phyloP scores from a whole-genome alignment of 2,888 invertebrate genomes.

The Zele albiditarsus region DNA sequence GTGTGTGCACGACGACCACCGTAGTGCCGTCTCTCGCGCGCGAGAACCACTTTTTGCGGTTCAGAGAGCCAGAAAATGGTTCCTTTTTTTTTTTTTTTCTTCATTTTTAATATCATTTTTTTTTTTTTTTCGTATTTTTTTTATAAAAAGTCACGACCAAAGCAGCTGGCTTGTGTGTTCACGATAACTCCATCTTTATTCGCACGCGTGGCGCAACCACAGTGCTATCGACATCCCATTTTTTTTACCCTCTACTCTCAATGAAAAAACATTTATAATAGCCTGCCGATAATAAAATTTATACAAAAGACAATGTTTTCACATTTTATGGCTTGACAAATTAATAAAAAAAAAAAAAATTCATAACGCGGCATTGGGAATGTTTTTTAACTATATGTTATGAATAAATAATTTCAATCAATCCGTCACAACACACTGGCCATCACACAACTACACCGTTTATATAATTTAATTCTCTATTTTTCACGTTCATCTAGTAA shows the following conservation, averaged over 20 bases:
- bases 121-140: not conserved
- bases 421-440: too few relatives aligned
- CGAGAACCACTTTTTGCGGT: slow-evolving; percentile 31
- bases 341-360: not conserved
- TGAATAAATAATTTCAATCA: too few relatives aligned
- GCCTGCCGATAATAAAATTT: not conserved
- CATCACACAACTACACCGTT: too few relatives aligned
- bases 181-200: slow-evolving; percentile 3
- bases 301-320: not conserved
- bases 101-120: slow-evolving; percentile 1
- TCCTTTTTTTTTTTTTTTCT: not conserved
- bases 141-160: not conserved
- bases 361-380: not conserved
- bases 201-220: not conserved
- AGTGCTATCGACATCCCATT: not conserved
- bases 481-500: too few relatives aligned
- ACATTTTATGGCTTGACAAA: not conserved
- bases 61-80: slow-evolving; percentile 31
- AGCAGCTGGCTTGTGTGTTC: not conserved
- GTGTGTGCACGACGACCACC: slow-evolving; percentile 35
- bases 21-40: slow-evolving; percentile 40
- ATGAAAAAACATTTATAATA: not conserved
- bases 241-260: not conserved
- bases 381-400: too few relatives aligned
- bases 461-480: too few relatives aligned